phyloP scores from a whole-genome alignment of 2,113 vertebrate species.

The Pteruthius melanotis region DNA sequence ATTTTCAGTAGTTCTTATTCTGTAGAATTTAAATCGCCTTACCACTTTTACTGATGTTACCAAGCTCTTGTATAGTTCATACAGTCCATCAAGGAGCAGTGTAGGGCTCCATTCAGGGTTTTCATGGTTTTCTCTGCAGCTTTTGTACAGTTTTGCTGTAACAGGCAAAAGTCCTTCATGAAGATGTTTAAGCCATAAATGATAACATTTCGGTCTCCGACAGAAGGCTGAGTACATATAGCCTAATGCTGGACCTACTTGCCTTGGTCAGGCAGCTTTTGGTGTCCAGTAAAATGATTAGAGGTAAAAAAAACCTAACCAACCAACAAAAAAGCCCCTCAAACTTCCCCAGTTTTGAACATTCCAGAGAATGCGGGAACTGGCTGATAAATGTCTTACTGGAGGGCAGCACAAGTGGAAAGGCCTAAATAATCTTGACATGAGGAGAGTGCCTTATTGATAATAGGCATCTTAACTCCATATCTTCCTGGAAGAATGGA shows the following conservation, averaged over 20 bases:
- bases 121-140: not conserved
- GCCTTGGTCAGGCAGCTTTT: not conserved
- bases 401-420: not conserved
- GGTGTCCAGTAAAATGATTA: not conserved
- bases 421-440: not conserved
- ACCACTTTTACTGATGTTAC: no score
- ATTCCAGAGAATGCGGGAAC: not conserved
- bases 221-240: not conserved
- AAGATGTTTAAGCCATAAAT: not conserved
- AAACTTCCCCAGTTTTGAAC: not conserved
- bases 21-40: not conserved
- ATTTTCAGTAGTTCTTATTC: not conserved
- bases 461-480: not conserved
- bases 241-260: not conserved
- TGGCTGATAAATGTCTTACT: not conserved
- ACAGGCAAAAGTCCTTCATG: not conserved
- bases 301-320: not conserved
- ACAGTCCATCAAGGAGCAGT: not conserved
- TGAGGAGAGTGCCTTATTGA: not conserved
- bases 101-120: not conserved
- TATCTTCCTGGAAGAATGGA: not conserved
- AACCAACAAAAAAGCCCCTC: not conserved
- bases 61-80: not conserved
- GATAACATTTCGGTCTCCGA: rapidly evolving
- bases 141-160: not conserved